Percentiles rank a stretch among this genome's conserved stretches.
Evolutionary conservation across 2,797 vertebrate genomes (phyloP).

Genomic region (Phoebastria nigripes): DNA sequence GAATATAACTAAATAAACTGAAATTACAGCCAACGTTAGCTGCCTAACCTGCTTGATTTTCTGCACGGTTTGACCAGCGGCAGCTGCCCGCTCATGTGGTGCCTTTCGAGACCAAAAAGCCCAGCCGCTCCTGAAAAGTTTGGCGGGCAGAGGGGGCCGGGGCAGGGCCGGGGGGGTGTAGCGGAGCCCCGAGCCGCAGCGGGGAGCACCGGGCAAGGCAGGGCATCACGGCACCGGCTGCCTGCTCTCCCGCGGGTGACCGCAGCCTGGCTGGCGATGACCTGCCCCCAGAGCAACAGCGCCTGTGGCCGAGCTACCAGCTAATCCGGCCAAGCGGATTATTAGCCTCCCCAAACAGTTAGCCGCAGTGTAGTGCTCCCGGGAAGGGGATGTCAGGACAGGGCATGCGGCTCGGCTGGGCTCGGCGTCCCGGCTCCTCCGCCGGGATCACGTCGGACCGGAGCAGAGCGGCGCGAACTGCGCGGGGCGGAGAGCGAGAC

Average conservation of each 20-base stretch:
- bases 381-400: not conserved
- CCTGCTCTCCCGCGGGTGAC: not conserved
- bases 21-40: not conserved
- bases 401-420: not conserved
- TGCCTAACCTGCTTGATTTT: slow-evolving; percentile 11
- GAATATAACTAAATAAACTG: not conserved
- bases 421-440: not conserved
- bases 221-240: not conserved
- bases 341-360: not conserved
- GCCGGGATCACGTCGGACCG: not conserved
- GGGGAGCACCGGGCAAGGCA: not conserved
- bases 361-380: not conserved
- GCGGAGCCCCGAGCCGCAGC: not conserved
- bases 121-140: not conserved
- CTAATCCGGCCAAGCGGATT: not conserved
- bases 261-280: not conserved
- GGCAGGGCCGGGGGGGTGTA: not conserved
- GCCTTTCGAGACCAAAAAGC: not conserved
- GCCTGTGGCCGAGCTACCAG: not conserved
- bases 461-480: not conserved
- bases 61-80: not conserved
- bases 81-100: not conserved
- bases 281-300: not conserved
- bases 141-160: not conserved
- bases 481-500: not conserved